phyloP scores from a whole-genome alignment of 37 sponge, comb jelly and placozoan genomes.

The Eunapius fragilis region DNA sequence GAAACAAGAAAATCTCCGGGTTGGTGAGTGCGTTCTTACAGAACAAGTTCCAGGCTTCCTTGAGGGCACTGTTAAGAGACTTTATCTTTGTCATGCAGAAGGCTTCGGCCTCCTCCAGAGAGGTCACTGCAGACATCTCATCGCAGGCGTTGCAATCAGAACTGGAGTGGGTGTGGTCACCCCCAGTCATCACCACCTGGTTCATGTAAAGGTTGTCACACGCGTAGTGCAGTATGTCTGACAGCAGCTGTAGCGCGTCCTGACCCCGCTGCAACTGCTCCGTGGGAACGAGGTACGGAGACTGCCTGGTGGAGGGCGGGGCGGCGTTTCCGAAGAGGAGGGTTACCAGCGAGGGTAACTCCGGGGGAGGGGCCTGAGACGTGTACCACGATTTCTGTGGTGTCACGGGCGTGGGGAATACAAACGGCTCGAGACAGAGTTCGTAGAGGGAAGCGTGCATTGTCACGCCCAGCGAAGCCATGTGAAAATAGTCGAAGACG shows the following conservation, averaged over 20 bases:
- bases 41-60: constrained; percentile 58
- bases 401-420: background rate
- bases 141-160: constrained; percentile 2
- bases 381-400: constrained; percentile 6
- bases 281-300: constrained; percentile 36
- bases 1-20: constrained; percentile 30
- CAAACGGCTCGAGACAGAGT: constrained; percentile 28
- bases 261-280: constrained; percentile 40
- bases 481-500: constrained; percentile 75
- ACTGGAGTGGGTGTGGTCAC: background rate
- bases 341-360: background rate
- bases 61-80: constrained; percentile 25
- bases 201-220: constrained; percentile 42
- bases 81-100: constrained; percentile 28
- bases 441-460: constrained; percentile 69
- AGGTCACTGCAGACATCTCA: background rate
- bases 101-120: constrained; percentile 45
- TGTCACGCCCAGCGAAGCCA: constrained; percentile 82
- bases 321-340: background rate
- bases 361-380: background rate
- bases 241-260: constrained; percentile 62
- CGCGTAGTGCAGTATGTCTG: constrained; percentile 46
- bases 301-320: background rate
- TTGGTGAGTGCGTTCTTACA: constrained; percentile 41
- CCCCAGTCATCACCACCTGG: constrained; percentile 51